Evolutionary conservation across 1,140 invertebrate genomes (phyloP), one percentile per base, ranked within the genome.

Genomic region (Anastrepha ludens): DNA sequence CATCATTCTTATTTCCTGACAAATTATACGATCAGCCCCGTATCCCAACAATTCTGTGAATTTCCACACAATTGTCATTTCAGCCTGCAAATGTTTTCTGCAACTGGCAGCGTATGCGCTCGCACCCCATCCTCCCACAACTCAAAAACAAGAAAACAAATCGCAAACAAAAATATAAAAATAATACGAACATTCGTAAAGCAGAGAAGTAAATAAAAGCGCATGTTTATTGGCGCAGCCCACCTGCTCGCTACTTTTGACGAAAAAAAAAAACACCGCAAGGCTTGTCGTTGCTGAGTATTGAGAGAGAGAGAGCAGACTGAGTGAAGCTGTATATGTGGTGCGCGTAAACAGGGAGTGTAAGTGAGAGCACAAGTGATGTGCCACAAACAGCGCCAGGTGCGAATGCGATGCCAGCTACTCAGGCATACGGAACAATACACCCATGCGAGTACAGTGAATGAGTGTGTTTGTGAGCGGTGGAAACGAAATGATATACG

Each of bases 141-240:
- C 41, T 47, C 39, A 70, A 70, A 70, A 50, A 8, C 4, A 78
- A 81, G 17, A 29, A 58, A 81, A 55, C 5, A 55, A 17, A 81
- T 20, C 17, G n/a, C 44, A 81, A 81, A 81, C 89, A 90, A 90
- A 88, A 90, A 90, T 89, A 86, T 89, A 86, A 88, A 86, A 89
- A 87, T 89, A 89, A 88, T 89, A 86, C 86, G 86, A 90, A 89
- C 62, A 90, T 90, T 81, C 47, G 47, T 67, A 81, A 67, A 67
- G 50, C 39, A 78, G 86, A 67, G 50, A 87, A 67, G 65, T 67
- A 87, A 87, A 87, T 87, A 87, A 87, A 87, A 70, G 90, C 90
- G 90, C 90, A 90, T 91, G 91, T 92, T 92, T 92, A 92, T 92
- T 92, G 91, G 91, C 90, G 90, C 91, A 90, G 90, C 91, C 90